These are phyloP conservation scores for Chrysolina americana DNA, from an alignment of 2,888 invertebrate genomes.

Conservation along the genomic window DNA sequence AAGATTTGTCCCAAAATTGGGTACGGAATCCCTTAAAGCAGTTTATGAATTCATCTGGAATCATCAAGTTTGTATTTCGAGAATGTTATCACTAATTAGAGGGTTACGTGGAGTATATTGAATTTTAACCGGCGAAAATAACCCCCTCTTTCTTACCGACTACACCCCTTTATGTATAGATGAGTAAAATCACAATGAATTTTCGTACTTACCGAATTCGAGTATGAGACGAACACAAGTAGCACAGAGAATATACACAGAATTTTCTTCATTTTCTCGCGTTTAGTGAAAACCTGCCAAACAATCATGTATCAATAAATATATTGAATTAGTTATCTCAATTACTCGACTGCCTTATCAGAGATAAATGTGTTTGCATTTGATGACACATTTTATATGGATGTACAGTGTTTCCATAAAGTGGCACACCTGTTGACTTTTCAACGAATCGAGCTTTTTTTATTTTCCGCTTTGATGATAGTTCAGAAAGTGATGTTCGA, in stretches of 20 bases:
- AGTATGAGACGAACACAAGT: background rate
- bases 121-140: too few species aligned
- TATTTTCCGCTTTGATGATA: too few species aligned
- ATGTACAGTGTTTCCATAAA: background rate
- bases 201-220: background rate
- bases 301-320: background rate
- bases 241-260: background rate
- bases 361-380: conserved; percentile 14
- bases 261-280: background rate
- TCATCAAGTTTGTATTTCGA: too few species aligned
- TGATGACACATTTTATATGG: background rate
- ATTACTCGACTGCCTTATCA: background rate
- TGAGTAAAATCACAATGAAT: background rate
- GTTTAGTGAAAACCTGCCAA: background rate
- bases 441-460: too few species aligned
- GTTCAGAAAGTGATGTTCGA: too few species aligned
- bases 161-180: too few species aligned
- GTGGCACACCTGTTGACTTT: background rate
- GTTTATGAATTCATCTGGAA: too few species aligned
- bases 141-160: too few species aligned
- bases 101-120: too few species aligned
- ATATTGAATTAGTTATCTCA: background rate
- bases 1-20: too few species aligned
- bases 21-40: too few species aligned
- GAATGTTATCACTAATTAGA: too few species aligned